A percentile compares a stretch with the other conserved stretches of the same genome.
phyloP scores from a whole-genome alignment of 2,888 invertebrate genomes.

The Dioctria rufipes region DNA sequence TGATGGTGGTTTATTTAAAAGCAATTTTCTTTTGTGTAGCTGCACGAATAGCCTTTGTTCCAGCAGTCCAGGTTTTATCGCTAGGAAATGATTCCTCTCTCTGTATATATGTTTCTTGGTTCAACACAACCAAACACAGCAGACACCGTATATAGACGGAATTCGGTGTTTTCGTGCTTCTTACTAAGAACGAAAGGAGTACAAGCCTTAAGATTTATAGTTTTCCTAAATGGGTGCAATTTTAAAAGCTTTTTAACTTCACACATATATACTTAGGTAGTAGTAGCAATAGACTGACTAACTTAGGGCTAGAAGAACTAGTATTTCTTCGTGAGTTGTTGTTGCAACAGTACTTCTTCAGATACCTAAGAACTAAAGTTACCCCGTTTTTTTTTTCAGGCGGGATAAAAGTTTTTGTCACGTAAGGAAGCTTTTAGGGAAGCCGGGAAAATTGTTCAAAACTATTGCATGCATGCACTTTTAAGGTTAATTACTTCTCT shows the following conservation, averaged over 20 bases:
- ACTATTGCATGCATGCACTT: conserved; percentile 9
- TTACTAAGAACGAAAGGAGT: neutral
- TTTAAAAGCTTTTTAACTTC: conserved; percentile 45
- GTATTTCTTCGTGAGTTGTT: neutral
- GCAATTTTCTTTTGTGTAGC: conserved; percentile 26
- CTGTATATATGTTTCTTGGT: neutral
- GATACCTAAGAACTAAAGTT: neutral
- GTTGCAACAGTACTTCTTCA: conserved; percentile 31
- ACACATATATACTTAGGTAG: neutral
- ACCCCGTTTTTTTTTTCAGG: neutral
- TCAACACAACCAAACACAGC: neutral
- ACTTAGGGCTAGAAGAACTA: conserved; percentile 13
- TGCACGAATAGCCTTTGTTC: conserved; percentile 44
- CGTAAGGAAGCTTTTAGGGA: conserved; percentile 47
- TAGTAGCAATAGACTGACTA: neutral
- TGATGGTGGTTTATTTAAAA: conserved; percentile 31
- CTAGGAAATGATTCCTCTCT: conserved; percentile 23
- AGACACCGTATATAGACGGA: neutral
- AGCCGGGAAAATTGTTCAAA: conserved; percentile 32
- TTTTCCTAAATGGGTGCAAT: conserved; percentile 45
- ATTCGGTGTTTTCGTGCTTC: no score
- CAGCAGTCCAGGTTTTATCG: conserved; percentile 21
- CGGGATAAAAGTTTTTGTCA: conserved; percentile 40
- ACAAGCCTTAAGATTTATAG: conserved; percentile 46
- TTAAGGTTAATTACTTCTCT: no score